These are phyloP conservation scores for Edolisoma coerulescens DNA, from an alignment of 2,113 vertebrate genomes.

Conservation along the genomic window DNA sequence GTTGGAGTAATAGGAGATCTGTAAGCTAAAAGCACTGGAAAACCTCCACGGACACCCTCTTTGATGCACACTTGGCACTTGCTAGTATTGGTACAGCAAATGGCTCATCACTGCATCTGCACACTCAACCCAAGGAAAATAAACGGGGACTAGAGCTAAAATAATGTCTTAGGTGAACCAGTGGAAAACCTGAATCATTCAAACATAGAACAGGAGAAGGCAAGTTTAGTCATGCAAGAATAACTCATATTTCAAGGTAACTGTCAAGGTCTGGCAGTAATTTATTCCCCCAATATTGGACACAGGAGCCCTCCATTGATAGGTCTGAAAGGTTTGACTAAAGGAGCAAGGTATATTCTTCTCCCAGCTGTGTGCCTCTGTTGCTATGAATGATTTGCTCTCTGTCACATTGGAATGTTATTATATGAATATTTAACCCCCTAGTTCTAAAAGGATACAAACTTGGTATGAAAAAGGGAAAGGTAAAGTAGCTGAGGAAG, in stretches of 20 bases:
- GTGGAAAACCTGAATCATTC: not conserved
- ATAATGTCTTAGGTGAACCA: not conserved
- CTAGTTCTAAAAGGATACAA: not conserved
- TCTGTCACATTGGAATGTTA: not conserved
- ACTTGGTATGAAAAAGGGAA: not conserved
- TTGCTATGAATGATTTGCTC: not conserved
- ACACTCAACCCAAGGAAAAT: not conserved
- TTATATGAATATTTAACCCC: not conserved
- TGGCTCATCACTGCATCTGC: rapidly evolving
- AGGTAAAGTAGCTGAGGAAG: not conserved
- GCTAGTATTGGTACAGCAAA: not conserved
- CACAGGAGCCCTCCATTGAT: not conserved
- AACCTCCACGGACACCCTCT: not conserved
- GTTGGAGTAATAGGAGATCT: not conserved
- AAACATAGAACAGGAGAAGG: not conserved
- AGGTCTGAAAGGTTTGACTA: not conserved
- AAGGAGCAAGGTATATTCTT: not conserved
- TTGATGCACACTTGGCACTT: not conserved
- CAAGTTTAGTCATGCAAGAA: not conserved
- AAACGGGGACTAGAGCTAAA: not conserved
- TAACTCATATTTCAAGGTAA: not conserved
- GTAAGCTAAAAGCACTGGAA: not conserved
- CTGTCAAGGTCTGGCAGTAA: not conserved
- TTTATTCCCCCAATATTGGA: not conserved
- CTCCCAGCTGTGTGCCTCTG: rapidly evolving